Conservation (phyloP, 2,797 vertebrate genomes). For the Eupleurogrammus muticus region DNA sequence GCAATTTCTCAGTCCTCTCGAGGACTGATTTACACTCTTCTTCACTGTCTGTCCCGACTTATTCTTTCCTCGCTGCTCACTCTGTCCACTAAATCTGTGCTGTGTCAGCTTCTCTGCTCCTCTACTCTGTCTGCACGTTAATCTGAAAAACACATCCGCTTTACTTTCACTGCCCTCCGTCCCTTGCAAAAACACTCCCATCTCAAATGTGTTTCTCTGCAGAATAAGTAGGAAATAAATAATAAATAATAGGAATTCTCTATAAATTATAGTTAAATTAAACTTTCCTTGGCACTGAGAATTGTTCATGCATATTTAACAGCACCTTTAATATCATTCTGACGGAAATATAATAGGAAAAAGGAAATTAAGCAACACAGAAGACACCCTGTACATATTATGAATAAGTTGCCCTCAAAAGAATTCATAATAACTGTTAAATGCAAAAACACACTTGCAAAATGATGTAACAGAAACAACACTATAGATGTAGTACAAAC, state of each 20-base stretch:
- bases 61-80: slow-evolving; percentile 53
- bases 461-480: slow-evolving; percentile 25
- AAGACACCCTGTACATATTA: slow-evolving; percentile 36
- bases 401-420: slow-evolving; percentile 48
- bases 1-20: slow-evolving; percentile 60
- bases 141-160: slow-evolving; percentile 56
- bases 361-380: slow-evolving; percentile 38
- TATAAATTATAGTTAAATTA: slow-evolving; percentile 40
- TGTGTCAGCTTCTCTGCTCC: slow-evolving; percentile 64
- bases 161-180: slow-evolving; percentile 30
- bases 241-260: slow-evolving; percentile 1
- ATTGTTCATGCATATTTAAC: slow-evolving; percentile 54
- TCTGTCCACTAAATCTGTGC: slow-evolving; percentile 69
- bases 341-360: slow-evolving; percentile 46
- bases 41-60: slow-evolving; percentile 47
- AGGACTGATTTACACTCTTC: slow-evolving; percentile 71
- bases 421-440: slow-evolving; percentile 37
- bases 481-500: slow-evolving; percentile 31
- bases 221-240: slow-evolving; percentile 10
- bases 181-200: slow-evolving; percentile 8
- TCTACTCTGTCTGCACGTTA: slow-evolving; percentile 36
- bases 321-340: slow-evolving; percentile 40
- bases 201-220: slow-evolving; percentile 11
- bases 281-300: slow-evolving; percentile 37
- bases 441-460: slow-evolving; percentile 34